Evolutionary conservation across 2,113 vertebrate species (phyloP), one percentile per base, ranked within the genome.

Genomic region (Scolopax mira): DNA sequence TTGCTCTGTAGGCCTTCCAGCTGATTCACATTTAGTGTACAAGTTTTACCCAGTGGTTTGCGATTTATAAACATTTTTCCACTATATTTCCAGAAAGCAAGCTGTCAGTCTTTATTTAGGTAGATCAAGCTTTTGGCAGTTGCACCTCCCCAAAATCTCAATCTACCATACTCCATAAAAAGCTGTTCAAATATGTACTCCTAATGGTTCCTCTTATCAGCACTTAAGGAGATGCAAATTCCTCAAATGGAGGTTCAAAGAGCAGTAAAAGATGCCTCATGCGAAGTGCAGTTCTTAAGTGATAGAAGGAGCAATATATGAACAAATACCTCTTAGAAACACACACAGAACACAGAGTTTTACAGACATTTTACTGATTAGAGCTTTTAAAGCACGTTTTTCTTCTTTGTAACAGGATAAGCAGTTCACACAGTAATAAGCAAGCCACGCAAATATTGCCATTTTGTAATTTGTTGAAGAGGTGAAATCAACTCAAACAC

Each of bases 101-200:
- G 49, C 57, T 71, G 77, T 93, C 94, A 92, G 75, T 94, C 67
- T 74, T 91, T 66, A 90, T 88, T 95, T 84, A 79, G 75, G 69
- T 54, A 90, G 75, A 93, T 79, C 79, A 90, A 87, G 49, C 41
- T 90, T 77, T 75, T 92, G 88, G 66, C 88, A 89, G 54, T 81
- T 93, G 52, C 39, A 95, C 93, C 23, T 3, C 44, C 61, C 25
- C 69, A 31, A 85, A 86, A 81, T 65, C 65, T 79, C 88, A 41
- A 41, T 31, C 65, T 55, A 60, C 58, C 73, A 75, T 51, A 66
- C 13, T 85, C 70, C 49, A 72, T n/a, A 83, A 93, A 93, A 94
- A 61, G 48, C 72, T 81, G 44, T 71, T 92, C 65, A 75, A 94
- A 65, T 49, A 86, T 39, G 37, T 49, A 57, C 48, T 61, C 39